Evolutionary conservation across 2,113 vertebrate species (phyloP).

Genomic region (Rhea pennata): DNA sequence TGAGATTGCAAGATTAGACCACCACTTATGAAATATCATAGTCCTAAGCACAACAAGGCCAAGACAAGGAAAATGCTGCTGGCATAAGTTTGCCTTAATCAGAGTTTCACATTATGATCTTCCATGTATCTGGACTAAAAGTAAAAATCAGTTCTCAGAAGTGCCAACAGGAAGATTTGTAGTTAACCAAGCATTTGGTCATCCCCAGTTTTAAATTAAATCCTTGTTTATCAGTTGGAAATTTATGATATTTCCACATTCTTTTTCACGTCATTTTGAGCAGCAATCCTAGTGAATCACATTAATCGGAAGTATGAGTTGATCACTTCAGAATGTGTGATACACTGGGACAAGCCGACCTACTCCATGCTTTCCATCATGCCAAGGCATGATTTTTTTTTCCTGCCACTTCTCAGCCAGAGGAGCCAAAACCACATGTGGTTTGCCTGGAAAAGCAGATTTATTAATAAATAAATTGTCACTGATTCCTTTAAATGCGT

Average conservation of each 20-base stretch:
- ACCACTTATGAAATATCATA: neutral
- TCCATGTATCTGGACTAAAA: neutral
- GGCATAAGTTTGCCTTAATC: neutral
- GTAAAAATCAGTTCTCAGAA: neutral
- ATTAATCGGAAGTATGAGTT: neutral
- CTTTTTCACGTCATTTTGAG: neutral
- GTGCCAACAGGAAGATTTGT: neutral
- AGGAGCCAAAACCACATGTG: neutral
- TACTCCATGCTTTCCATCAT: neutral
- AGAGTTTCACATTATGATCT: neutral
- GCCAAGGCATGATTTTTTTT: neutral
- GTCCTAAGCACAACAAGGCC: neutral
- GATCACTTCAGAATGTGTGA: neutral
- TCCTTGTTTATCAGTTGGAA: neutral
- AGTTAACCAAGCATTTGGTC: neutral
- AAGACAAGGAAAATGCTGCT: neutral
- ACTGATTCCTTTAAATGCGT: neutral
- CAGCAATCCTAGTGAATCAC: neutral
- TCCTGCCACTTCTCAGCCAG: neutral
- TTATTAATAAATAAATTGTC: neutral
- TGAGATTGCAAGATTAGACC: neutral
- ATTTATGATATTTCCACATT: neutral
- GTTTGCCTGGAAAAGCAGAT: neutral
- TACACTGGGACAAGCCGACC: neutral
- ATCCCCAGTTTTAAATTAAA: neutral